A percentile compares a stretch with the other conserved stretches of the same genome.
phyloP scores from a whole-genome alignment of 2,888 invertebrate genomes.

The Bombylius discolor region DNA sequence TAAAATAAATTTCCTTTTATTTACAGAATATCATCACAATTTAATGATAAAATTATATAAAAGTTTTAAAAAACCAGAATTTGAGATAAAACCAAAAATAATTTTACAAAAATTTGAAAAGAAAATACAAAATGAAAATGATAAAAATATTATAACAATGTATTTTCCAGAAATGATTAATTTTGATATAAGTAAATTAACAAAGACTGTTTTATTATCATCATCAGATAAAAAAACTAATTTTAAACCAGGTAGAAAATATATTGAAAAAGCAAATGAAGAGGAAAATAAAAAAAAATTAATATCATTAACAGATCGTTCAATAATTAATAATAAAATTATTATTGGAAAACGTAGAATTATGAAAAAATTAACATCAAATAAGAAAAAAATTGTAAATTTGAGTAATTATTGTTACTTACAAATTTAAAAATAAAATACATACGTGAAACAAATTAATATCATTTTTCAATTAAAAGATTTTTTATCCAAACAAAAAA shows the following conservation, averaged over 20 bases:
- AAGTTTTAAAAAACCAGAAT: slow-evolving; percentile 20
- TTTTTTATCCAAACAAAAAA: neutral
- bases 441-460: too few species aligned
- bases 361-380: slow-evolving; percentile 26
- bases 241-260: slow-evolving; percentile 26
- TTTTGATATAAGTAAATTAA: slow-evolving; percentile 16
- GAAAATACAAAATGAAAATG: slow-evolving; percentile 1
- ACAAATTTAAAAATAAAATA: slow-evolving; percentile 19
- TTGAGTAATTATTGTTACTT: slow-evolving; percentile 25
- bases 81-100: slow-evolving; percentile 24
- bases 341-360: slow-evolving; percentile 30
- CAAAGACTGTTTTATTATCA: too few species aligned
- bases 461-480: too few species aligned
- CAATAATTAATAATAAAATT: slow-evolving; percentile 17
- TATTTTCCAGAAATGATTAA: slow-evolving; percentile 27
- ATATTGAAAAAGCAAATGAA: neutral
- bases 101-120: slow-evolving; percentile 28
- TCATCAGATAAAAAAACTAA: slow-evolving; percentile 22
- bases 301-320: neutral
- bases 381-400: slow-evolving; percentile 22
- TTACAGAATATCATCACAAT: slow-evolving; percentile 23
- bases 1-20: neutral
- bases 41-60: slow-evolving; percentile 19
- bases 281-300: slow-evolving; percentile 23
- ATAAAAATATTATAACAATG: neutral